phyloP scores from a whole-genome alignment of 2,797 vertebrate genomes.

The Triplophysa bombifrons region DNA sequence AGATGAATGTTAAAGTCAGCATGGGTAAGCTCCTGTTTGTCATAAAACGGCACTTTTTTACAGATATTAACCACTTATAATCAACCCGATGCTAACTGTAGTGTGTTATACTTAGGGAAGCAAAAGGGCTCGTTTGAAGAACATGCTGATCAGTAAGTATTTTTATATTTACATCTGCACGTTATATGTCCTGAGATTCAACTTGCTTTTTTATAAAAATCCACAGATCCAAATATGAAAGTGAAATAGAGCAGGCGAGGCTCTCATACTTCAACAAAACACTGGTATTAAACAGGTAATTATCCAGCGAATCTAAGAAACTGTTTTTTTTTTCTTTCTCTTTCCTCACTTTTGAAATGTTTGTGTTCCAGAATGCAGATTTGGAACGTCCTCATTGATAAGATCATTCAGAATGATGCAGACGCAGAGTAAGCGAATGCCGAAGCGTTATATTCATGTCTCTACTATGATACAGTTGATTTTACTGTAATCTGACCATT shows the following conservation, averaged over 20 bases:
- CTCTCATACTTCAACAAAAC: conserved; percentile 70
- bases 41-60: background rate
- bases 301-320: background rate
- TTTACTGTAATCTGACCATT: background rate
- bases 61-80: background rate
- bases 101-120: conserved; percentile 63
- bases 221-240: conserved; percentile 70
- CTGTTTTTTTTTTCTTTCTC: background rate
- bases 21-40: conserved; percentile 65
- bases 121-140: conserved; percentile 67
- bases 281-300: conserved; percentile 74
- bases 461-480: background rate
- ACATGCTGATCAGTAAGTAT: conserved; percentile 74
- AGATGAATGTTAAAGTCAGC: conserved; percentile 74
- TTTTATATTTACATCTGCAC: background rate
- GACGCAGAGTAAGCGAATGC: conserved; percentile 67
- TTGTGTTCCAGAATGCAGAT: conserved; percentile 75
- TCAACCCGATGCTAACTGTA: conserved; percentile 4
- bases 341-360: background rate
- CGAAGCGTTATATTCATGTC: background rate
- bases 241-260: conserved; percentile 71
- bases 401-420: conserved; percentile 66
- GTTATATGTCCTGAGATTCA: background rate
- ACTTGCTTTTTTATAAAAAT: conserved; percentile 11
- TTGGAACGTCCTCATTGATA: conserved; percentile 73